A percentile compares a stretch with the other conserved stretches of the same genome.
phyloP scores from a whole-genome alignment of 23 tunicate species.

The Oikopleura dioica region DNA sequence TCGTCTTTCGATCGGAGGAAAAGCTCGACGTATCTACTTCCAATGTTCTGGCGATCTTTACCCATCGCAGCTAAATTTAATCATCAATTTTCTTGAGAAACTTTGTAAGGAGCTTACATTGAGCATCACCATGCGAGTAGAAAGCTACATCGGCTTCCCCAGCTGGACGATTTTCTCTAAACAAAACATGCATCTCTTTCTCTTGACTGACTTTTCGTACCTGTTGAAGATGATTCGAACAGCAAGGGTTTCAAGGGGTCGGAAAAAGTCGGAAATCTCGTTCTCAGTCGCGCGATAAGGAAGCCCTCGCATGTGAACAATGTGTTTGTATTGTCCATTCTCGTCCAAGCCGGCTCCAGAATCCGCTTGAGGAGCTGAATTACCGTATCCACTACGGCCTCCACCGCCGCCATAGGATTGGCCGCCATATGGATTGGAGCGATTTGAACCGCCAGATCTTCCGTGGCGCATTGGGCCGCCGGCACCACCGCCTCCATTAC shows the following conservation, averaged over 20 bases:
- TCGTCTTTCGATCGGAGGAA: not conserved
- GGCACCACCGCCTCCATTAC: not conserved
- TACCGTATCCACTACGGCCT: not conserved
- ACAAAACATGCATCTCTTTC: not conserved
- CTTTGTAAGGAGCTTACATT: not conserved
- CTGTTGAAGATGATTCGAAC: not conserved
- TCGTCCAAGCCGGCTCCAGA: not conserved
- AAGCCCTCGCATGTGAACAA: conserved; percentile 7
- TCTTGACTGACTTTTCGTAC: no score
- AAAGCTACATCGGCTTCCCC: conserved; percentile 10
- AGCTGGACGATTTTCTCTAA: not conserved
- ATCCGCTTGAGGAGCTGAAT: no score
- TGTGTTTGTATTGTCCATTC: conserved; percentile 14
- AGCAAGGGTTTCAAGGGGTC: not conserved
- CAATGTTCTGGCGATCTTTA: not conserved
- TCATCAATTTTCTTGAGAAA: not conserved
- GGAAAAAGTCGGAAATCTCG: not conserved
- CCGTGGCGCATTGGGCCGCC: conserved; percentile 13
- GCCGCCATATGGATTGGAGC: not conserved
- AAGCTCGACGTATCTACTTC: not conserved
- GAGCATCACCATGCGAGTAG: not conserved
- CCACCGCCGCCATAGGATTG: not conserved
- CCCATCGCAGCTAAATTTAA: not conserved
- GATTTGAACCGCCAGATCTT: not conserved
- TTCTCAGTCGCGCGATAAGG: not conserved